These are phyloP conservation scores for Latrodectus hesperus DNA, from an alignment of 2,888 invertebrate genomes.

Conservation along the genomic window DNA sequence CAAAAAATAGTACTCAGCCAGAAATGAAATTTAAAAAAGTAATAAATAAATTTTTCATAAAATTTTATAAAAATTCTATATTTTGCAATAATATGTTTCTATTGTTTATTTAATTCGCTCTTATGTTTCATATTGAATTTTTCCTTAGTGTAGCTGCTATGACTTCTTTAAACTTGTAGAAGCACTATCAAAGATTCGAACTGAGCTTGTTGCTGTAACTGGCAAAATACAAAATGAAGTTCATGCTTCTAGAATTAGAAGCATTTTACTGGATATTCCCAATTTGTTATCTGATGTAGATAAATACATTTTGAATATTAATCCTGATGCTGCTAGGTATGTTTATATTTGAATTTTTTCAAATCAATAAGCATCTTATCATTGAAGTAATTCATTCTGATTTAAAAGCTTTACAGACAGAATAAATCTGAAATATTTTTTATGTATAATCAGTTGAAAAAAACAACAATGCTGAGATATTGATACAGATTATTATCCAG, in stretches of 20 bases:
- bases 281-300: constrained; percentile 69
- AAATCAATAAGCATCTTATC: too few species aligned
- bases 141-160: constrained; percentile 71
- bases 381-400: too few species aligned
- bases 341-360: constrained; percentile 20
- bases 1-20: too few species aligned
- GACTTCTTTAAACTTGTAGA: constrained; percentile 71
- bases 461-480: too few species aligned
- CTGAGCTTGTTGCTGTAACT: constrained; percentile 36
- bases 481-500: too few species aligned
- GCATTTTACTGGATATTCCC: constrained; percentile 70
- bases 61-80: too few species aligned
- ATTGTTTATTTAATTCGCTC: background rate
- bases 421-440: too few species aligned
- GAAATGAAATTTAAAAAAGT: too few species aligned
- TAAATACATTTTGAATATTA: constrained; percentile 70
- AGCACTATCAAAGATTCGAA: constrained; percentile 67
- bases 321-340: constrained; percentile 74
- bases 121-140: constrained; percentile 14
- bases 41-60: too few species aligned
- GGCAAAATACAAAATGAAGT: constrained; percentile 61
- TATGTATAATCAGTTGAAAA: too few species aligned
- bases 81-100: too few species aligned
- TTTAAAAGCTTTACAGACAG: too few species aligned
- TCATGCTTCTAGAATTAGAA: constrained; percentile 47